Evolutionary conservation across 2,797 vertebrate genomes (phyloP).

Genomic region (Adrianichthys oophorus): DNA sequence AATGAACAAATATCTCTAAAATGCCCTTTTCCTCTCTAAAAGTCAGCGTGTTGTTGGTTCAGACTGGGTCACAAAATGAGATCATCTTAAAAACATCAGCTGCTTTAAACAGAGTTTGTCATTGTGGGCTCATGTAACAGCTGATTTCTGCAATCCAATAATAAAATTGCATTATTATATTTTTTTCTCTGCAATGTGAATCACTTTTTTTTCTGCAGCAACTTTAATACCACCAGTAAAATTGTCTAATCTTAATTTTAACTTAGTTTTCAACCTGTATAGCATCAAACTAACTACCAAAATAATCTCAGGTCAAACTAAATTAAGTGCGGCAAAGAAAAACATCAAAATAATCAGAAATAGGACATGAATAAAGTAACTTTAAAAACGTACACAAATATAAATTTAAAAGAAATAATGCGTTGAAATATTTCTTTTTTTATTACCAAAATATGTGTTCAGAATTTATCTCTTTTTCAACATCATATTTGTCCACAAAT

Average conservation of each 20-base stretch:
- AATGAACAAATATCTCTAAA: conserved; percentile 4
- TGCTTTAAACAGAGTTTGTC: conserved; percentile 19
- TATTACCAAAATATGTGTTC: too few species aligned
- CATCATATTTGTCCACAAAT: too few species aligned
- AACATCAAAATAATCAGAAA: too few species aligned
- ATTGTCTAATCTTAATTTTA: neutral
- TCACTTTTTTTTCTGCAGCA: neutral
- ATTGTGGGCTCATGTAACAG: conserved; percentile 19
- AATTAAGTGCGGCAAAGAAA: too few species aligned
- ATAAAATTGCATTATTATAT: neutral
- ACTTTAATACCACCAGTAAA: too few species aligned
- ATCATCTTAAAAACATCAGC: conserved; percentile 10
- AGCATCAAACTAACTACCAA: too few species aligned
- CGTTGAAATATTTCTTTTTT: too few species aligned
- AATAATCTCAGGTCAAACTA: too few species aligned
- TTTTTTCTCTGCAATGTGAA: neutral
- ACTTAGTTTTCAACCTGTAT: neutral
- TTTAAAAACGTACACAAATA: too few species aligned
- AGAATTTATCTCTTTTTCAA: too few species aligned
- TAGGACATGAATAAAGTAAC: too few species aligned
- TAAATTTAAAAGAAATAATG: too few species aligned
- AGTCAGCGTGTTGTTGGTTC: neutral
- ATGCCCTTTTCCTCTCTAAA: neutral
- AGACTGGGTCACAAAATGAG: neutral
- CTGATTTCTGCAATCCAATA: conserved; percentile 3